phyloP scores from a whole-genome alignment of 2,797 vertebrate species.

The Lacerta bilineata region DNA sequence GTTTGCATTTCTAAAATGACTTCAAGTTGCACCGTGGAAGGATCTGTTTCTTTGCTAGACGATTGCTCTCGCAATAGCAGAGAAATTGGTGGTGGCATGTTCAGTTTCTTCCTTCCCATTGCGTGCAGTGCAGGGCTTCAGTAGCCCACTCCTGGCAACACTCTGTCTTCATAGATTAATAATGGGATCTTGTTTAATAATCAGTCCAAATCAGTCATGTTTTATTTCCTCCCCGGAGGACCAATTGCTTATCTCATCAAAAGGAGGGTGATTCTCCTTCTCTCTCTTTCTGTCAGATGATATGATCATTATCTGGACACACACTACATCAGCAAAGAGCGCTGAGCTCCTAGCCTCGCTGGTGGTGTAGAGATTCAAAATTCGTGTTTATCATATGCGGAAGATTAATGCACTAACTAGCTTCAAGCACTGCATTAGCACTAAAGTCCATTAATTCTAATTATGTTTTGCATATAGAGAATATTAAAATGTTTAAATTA shows the following conservation, averaged over 20 bases:
- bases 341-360: conserved; percentile 59
- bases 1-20: background rate
- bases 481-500: conserved; percentile 76
- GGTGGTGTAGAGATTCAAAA: conserved; percentile 64
- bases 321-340: conserved; percentile 57
- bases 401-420: conserved; percentile 61
- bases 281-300: conserved; percentile 62
- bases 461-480: conserved; percentile 73
- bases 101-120: conserved; percentile 41
- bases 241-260: conserved; percentile 66
- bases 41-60: background rate
- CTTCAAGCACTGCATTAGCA: conserved; percentile 65
- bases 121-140: conserved; percentile 26
- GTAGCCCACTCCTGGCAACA: conserved; percentile 4
- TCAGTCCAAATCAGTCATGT: conserved; percentile 61
- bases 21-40: background rate
- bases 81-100: background rate
- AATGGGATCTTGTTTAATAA: conserved; percentile 62
- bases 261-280: conserved; percentile 55
- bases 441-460: conserved; percentile 70
- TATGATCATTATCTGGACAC: conserved; percentile 65
- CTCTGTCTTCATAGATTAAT: conserved; percentile 56
- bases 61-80: conserved; percentile 25
- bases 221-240: conserved; percentile 60
- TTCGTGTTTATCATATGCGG: conserved; percentile 54